Conservation (phyloP, 92 coral and sea anemone species). For the Heliopora coerulea region DNA sequence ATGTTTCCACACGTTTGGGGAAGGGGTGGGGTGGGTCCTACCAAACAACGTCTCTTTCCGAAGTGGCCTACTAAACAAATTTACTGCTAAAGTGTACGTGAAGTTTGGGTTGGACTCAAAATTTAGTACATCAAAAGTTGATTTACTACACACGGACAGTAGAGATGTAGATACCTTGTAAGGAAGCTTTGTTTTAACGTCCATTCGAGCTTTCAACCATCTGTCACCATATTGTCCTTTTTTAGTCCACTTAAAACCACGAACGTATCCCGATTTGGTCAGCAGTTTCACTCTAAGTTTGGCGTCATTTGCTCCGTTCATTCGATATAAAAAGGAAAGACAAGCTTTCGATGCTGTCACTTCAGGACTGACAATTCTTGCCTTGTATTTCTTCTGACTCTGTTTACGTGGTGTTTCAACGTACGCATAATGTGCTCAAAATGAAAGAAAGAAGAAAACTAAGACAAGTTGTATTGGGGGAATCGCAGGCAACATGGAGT, state of each 20-base stretch:
- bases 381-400: neutral
- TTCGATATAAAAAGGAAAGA: conserved; percentile 2
- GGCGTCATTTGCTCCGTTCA: neutral
- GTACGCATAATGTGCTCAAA: neutral
- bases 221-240: neutral
- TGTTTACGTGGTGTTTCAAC: neutral
- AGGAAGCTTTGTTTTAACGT: neutral
- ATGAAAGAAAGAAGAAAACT: neutral
- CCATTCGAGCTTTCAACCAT: conserved; percentile 4
- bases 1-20: too few relatives aligned
- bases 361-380: neutral
- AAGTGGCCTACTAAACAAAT: too few relatives aligned
- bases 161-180: conserved; percentile 7
- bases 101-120: too few relatives aligned
- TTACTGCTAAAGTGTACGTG: too few relatives aligned
- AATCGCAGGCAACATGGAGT: too few relatives aligned
- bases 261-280: neutral
- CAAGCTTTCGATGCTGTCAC: neutral
- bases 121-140: too few relatives aligned
- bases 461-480: too few relatives aligned
- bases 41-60: too few relatives aligned
- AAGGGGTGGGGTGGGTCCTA: too few relatives aligned
- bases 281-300: neutral
- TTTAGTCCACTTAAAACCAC: neutral
- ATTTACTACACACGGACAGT: too few relatives aligned